Percentiles rank a stretch among this genome's conserved stretches.
Evolutionary conservation across 2,888 invertebrate species (phyloP).

Genomic region (Rhabditophanes sp.): DNA sequence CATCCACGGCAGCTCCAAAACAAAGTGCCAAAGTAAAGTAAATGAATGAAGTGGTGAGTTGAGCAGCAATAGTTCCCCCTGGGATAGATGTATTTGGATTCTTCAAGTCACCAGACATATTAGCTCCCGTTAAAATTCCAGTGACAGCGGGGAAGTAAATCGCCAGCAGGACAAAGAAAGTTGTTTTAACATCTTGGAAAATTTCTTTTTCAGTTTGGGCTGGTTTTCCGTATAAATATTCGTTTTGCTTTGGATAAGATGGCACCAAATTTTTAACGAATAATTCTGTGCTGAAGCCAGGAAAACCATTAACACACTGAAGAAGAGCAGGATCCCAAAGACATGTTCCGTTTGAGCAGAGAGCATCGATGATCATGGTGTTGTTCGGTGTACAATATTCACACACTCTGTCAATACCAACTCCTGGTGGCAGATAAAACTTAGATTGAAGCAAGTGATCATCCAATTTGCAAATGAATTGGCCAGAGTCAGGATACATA

Average conservation of each 20-base stretch:
- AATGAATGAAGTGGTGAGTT: conserved; percentile 81
- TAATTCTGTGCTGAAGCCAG: conserved; percentile 57
- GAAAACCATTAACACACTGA: conserved; percentile 62
- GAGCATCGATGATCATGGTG: conserved; percentile 5
- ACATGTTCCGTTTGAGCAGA: conserved; percentile 6
- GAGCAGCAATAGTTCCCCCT: conserved; percentile 86
- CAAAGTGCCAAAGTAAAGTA: conserved; percentile 68
- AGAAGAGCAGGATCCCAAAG: conserved; percentile 4
- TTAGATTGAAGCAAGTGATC: conserved; percentile 57
- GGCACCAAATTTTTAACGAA: conserved; percentile 15
- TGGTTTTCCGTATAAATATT: conserved; percentile 23
- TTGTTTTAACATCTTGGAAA: conserved; percentile 52
- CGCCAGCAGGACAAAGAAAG: conserved; percentile 86
- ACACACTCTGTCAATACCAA: conserved; percentile 46
- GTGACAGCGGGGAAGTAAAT: conserved; percentile 99
- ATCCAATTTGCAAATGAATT: conserved; percentile 78
- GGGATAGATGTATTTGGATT: conserved; percentile 98
- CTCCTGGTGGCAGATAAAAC: conserved; percentile 15
- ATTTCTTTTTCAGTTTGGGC: conserved; percentile 48
- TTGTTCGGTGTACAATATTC: conserved; percentile 55
- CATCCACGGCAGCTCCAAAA: conserved; percentile 77
- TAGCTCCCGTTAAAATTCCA: conserved; percentile 97
- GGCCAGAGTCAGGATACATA: conserved; percentile 68
- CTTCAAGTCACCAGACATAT: conserved; percentile 73
- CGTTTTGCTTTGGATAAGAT: conserved; percentile 25